Base-by-base conservation (phyloP, 2,113 vertebrate genomes). In the Calypte anna region DNA sequence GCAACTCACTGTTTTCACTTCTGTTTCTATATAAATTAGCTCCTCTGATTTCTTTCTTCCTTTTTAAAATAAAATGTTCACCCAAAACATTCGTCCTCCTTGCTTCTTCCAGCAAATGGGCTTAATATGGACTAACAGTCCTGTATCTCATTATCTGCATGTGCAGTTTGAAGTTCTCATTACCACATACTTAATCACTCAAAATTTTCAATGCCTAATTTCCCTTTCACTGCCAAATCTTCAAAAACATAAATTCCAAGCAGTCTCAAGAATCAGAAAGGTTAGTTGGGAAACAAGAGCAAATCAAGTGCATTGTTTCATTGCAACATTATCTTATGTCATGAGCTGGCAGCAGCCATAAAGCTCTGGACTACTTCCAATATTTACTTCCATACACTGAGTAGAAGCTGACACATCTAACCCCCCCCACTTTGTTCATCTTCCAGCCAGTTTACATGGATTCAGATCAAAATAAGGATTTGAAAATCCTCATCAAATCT, bases 321-420 rank as follows among this genome's bases (percentile, higher is more conserved):
- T 15, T 88, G 79, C 79, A 93, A 93, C 79, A 86, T 94, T 94
- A 88, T 93, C 94, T 96, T 94, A 96, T 93, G 94, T 95, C 93
- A 95, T 95, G 92, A 92, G 91, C 21, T 96, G 96, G 96, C 96
- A 97, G 80, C 81, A 94, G 92, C 61, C 93, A 93, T 93, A 94
- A 96, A 95, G 92, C 68, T 85, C 84, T 96, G 96, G 96, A 93
- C 50, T 33, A 19, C 40, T 91, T 95, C 94, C 96, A 97, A 80
- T 90, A 93, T 80, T 95, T 82, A 93, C 92, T 96, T 96, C 92
- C 91, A 96, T 93, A 84, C 51, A n/a, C 90, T 57, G 84, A 91
- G 78, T 74, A 92, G 77, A 96, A 93, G 88, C 63, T 69, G 92
- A 93, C 92, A 94, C 51, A 27, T 85, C 89, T 89, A 95, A 96